These are phyloP conservation scores for Naja naja DNA, from an alignment of 2,113 vertebrate species.

Conservation along the genomic window DNA sequence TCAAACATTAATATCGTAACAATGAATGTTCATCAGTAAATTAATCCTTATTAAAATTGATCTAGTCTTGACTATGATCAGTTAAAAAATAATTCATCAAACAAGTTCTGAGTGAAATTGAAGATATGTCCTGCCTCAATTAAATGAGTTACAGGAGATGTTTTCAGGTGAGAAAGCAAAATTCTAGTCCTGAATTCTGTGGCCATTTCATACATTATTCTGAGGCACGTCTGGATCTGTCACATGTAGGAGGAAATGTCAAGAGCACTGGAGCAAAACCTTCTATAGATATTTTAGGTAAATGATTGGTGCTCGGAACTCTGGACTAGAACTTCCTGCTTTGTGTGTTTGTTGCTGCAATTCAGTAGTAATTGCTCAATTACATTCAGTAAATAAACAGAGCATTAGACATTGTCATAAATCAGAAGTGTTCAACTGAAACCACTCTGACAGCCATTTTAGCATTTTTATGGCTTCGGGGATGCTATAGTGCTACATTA, in stretches of 20 bases:
- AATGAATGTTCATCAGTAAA: not conserved
- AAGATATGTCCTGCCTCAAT: not conserved
- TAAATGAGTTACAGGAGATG: not conserved
- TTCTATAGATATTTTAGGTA: not conserved
- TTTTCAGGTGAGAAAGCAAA: not conserved
- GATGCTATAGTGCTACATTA: not conserved
- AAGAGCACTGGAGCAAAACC: not conserved
- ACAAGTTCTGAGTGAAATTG: not conserved
- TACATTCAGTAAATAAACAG: not conserved
- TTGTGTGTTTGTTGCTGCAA: not conserved
- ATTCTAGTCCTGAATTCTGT: not conserved
- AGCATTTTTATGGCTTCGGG: not conserved
- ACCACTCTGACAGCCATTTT: not conserved
- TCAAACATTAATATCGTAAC: not conserved
- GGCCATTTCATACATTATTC: not conserved
- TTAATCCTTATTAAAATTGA: not conserved
- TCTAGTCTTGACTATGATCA: not conserved
- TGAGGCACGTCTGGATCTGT: not conserved
- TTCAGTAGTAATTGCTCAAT: not conserved
- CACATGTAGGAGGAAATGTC: not conserved
- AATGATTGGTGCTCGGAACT: not conserved
- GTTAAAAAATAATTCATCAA: slow-evolving; percentile 3
- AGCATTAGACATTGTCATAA: not conserved
- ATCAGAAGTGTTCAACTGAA: not conserved
- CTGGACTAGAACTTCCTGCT: not conserved